Conservation (phyloP, 2,888 invertebrate genomes). For the Galerucella calmariensis region DNA sequence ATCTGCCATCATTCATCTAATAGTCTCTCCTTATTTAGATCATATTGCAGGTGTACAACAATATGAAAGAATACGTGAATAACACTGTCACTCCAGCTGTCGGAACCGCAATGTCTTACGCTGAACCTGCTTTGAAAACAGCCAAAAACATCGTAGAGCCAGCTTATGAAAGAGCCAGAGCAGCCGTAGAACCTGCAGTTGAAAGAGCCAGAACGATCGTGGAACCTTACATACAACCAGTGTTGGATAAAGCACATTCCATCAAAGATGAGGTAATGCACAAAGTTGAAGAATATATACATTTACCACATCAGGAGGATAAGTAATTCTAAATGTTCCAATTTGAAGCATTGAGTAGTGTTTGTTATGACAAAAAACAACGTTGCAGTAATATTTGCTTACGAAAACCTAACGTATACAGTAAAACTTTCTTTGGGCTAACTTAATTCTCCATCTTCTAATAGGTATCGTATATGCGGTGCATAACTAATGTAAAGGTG, state of each 20-base stretch:
- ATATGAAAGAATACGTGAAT: slow-evolving; percentile 62
- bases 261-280: slow-evolving; percentile 56
- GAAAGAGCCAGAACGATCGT: slow-evolving; percentile 52
- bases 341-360: no score
- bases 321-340: slow-evolving; percentile 3
- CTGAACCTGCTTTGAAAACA: slow-evolving; percentile 58
- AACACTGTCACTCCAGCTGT: slow-evolving; percentile 55
- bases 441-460: no score
- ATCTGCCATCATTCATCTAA: slow-evolving; percentile 29
- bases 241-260: slow-evolving; percentile 54
- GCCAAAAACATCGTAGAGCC: slow-evolving; percentile 55
- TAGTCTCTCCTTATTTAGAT: slow-evolving; percentile 54
- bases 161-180: slow-evolving; percentile 51
- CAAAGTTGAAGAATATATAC: slow-evolving; percentile 56
- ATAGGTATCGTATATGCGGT: no score
- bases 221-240: slow-evolving; percentile 54
- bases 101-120: slow-evolving; percentile 50
- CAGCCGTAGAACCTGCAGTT: slow-evolving; percentile 52
- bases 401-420: no score
- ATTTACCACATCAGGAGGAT: slow-evolving; percentile 42
- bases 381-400: no score
- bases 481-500: no score
- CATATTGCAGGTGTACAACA: slow-evolving; percentile 62
- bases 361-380: no score
- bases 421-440: no score